A percentile compares a stretch with the other conserved stretches of the same genome.
These are phyloP conservation scores for Chloroclystis v-ata DNA, from an alignment of 2,888 invertebrate genomes.

Conservation along the genomic window DNA sequence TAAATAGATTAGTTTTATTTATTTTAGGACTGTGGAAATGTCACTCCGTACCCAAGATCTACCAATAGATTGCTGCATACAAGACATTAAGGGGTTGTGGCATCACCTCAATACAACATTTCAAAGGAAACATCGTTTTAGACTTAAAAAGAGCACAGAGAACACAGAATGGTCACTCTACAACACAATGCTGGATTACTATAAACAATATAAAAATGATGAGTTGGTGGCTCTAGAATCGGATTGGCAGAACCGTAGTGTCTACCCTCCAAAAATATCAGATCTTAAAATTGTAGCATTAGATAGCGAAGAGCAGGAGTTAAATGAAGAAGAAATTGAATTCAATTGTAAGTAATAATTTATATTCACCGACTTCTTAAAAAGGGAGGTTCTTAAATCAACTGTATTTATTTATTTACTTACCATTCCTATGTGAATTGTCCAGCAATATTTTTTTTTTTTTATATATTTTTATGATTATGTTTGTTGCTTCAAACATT, in stretches of 20 bases:
- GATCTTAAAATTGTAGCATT: conserved; percentile 30
- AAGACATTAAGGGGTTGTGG: conserved; percentile 68
- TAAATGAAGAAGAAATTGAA: conserved; percentile 42
- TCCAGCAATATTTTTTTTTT: too few relatives aligned
- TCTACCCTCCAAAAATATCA: conserved; percentile 31
- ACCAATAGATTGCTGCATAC: conserved; percentile 64
- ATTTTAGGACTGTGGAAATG: conserved; percentile 55
- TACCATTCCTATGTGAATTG: too few relatives aligned
- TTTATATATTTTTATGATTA: too few relatives aligned
- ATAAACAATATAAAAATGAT: conserved; percentile 48
- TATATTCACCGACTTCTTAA: neutral
- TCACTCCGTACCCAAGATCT: conserved; percentile 57
- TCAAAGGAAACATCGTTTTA: conserved; percentile 62
- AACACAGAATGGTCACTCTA: conserved; percentile 58
- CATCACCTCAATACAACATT: conserved; percentile 53
- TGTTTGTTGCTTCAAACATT: too few relatives aligned
- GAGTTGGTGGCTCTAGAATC: conserved; percentile 45
- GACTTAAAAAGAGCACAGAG: conserved; percentile 45
- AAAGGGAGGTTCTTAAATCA: too few relatives aligned
- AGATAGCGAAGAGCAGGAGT: conserved; percentile 34
- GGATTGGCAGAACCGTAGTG: conserved; percentile 35
- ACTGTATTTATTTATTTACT: too few relatives aligned
- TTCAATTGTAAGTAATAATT: conserved; percentile 54
- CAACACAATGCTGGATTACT: conserved; percentile 51
- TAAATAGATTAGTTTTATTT: too few relatives aligned